phyloP scores from a whole-genome alignment of 2,888 invertebrate species.

The Tetragonisca angustula region DNA sequence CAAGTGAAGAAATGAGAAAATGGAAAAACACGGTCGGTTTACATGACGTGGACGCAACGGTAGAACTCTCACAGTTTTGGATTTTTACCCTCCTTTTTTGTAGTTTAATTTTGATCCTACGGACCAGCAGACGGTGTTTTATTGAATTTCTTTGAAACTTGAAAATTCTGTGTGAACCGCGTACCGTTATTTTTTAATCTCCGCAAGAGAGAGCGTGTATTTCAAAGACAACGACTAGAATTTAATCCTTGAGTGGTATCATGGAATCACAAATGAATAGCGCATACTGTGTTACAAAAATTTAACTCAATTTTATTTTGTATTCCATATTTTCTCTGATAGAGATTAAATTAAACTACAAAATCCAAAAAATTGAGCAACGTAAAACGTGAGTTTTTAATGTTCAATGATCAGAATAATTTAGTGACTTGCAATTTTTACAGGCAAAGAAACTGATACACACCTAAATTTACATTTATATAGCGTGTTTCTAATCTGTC shows the following conservation, averaged over 20 bases:
- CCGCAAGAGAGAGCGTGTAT: neutral
- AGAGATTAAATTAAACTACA: too few species aligned
- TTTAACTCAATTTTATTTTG: too few species aligned
- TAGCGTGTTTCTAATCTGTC: too few species aligned
- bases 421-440: neutral
- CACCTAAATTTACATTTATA: too few species aligned
- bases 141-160: neutral
- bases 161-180: neutral
- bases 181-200: neutral
- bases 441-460: neutral
- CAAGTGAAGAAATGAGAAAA: neutral
- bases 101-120: neutral
- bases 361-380: too few species aligned
- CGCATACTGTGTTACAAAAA: too few species aligned
- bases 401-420: too few species aligned
- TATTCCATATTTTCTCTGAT: too few species aligned
- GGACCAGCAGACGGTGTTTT: neutral
- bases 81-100: neutral
- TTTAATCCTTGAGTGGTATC: too few species aligned
- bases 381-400: too few species aligned
- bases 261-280: too few species aligned
- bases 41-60: neutral
- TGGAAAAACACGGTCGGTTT: neutral
- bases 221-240: neutral
- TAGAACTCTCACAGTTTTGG: neutral